Conservation (phyloP, 2,797 vertebrate genomes). For the Gymnoscopelus braueri region DNA sequence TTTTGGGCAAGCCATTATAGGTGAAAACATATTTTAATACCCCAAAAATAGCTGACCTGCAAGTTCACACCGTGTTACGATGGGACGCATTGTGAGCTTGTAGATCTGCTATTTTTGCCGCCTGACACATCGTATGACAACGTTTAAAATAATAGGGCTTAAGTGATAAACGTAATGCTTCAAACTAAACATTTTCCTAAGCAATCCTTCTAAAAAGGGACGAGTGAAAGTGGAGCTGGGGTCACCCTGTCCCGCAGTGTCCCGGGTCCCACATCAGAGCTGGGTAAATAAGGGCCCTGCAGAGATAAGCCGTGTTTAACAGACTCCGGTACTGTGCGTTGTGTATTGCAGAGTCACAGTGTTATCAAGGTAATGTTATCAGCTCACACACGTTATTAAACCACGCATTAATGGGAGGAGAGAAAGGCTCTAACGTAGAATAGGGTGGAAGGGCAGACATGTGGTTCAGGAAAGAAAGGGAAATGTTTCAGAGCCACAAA, state of each 20-base stretch:
- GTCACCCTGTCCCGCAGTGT: constrained; percentile 46
- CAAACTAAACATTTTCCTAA: not conserved
- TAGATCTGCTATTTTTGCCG: too few species aligned
- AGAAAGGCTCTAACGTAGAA: not conserved
- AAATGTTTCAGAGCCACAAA: too few species aligned
- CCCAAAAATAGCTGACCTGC: too few species aligned
- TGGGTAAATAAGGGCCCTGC: constrained; percentile 45
- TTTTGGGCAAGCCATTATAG: too few species aligned
- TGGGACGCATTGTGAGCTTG: too few species aligned
- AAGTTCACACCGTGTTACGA: too few species aligned
- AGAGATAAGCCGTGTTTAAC: constrained; percentile 51
- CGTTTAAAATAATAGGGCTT: too few species aligned
- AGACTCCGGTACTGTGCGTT: constrained; percentile 34
- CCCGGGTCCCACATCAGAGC: constrained; percentile 37
- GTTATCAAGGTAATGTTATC: constrained; percentile 31
- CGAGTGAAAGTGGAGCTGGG: constrained; percentile 37
- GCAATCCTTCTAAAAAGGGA: too few species aligned
- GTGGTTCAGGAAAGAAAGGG: not conserved
- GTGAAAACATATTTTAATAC: too few species aligned
- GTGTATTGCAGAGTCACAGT: constrained; percentile 30
- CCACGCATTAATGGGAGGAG: not conserved
- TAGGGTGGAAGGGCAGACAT: not conserved
- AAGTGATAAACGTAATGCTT: not conserved
- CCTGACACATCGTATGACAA: too few species aligned
- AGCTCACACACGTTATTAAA: not conserved